These are phyloP conservation scores for Deroplatys truncata DNA, from an alignment of 2,888 invertebrate genomes.

Conservation along the genomic window DNA sequence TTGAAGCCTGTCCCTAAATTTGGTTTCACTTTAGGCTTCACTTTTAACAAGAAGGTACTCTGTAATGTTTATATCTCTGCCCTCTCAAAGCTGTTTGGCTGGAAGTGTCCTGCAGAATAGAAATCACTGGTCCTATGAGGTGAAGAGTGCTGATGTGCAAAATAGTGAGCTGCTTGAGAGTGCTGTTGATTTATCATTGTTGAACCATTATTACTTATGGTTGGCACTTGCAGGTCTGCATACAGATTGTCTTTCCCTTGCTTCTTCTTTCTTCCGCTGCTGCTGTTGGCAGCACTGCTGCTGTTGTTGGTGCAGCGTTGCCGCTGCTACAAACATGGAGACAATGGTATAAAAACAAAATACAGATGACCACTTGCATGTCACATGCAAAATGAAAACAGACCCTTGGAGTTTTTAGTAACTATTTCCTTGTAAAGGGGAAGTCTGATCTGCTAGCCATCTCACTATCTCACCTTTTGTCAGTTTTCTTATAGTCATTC, in stretches of 20 bases:
- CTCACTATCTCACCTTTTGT: neutral
- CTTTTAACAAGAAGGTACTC: neutral
- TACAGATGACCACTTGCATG: neutral
- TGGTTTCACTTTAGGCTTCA: neutral
- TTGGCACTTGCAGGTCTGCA: conserved; percentile 42
- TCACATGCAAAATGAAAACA: neutral
- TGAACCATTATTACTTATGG: conserved; percentile 38
- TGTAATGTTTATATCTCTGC: conserved; percentile 27
- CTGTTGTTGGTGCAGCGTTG: conserved; percentile 30
- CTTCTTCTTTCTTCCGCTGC: neutral
- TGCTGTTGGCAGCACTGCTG: conserved; percentile 21
- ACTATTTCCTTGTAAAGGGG: neutral
- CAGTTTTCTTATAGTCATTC: neutral
- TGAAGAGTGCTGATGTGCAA: neutral
- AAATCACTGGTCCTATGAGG: conserved; percentile 19
- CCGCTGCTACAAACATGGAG: neutral
- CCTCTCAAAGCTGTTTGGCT: conserved; percentile 29
- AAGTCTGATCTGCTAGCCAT: neutral
- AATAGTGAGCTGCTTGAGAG: conserved; percentile 14
- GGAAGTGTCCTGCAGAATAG: conserved; percentile 25
- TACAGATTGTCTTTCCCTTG: conserved; percentile 38
- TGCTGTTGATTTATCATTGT: conserved; percentile 24
- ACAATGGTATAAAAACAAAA: neutral
- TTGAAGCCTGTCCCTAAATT: neutral
- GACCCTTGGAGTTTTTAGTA: neutral